Evolutionary conservation across 92 coral and sea anemone genomes (phyloP).

Genomic region (Metridium senile): DNA sequence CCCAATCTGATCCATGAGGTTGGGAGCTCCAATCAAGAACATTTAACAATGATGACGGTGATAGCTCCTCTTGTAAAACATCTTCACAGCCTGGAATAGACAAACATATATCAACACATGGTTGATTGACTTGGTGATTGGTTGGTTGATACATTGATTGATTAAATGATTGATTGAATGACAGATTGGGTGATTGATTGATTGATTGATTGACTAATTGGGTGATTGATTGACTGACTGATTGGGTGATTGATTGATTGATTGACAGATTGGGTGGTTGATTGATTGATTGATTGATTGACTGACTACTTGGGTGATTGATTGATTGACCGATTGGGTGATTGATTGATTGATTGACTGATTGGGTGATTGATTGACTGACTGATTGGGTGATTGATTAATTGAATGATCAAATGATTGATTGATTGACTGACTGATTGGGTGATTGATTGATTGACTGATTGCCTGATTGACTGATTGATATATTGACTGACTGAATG

Average conservation of each 20-base stretch:
- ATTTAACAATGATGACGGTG: conserved; percentile 70
- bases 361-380: neutral
- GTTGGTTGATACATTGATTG: neutral
- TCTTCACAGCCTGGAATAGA: conserved; percentile 98
- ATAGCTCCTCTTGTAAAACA: conserved; percentile 84
- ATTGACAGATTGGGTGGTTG: neutral
- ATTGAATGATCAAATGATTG: no score
- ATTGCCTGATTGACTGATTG: neutral
- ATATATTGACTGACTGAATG: no score
- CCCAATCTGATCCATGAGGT: conserved; percentile 94
- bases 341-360: neutral
- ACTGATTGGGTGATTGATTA: neutral
- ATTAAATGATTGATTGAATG: no score
- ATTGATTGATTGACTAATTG: neutral
- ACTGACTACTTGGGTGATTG: no score
- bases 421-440: neutral
- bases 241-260: neutral
- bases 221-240: neutral
- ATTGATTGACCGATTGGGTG: neutral
- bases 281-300: neutral
- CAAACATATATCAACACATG: no score
- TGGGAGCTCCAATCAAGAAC: conserved; percentile 91
- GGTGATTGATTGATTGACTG: neutral
- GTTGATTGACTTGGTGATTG: neutral
- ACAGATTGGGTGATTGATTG: neutral